Evolutionary conservation across 1,140 invertebrate genomes (phyloP).

Genomic region (Venustaconcha ellipsiformis): DNA sequence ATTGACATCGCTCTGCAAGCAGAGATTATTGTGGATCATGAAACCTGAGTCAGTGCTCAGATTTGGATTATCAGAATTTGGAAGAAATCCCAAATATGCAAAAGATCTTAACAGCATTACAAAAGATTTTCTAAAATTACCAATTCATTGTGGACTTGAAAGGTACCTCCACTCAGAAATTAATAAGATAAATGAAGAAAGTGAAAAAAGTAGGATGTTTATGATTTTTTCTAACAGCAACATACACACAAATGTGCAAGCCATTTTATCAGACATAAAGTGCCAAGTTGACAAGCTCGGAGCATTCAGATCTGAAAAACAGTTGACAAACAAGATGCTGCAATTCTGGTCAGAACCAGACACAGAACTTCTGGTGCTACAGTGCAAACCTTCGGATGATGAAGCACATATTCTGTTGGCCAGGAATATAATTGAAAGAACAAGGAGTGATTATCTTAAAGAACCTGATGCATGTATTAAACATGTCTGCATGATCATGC

Average conservation of each 20-base stretch:
- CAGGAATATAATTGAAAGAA: conserved; percentile 41
- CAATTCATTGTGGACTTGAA: conserved; percentile 39
- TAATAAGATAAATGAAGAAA: background rate
- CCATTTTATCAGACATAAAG: background rate
- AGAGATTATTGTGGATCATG: conserved; percentile 25
- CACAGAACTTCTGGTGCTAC: conserved; percentile 22
- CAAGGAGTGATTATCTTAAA: conserved; percentile 3
- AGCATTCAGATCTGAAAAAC: conserved; percentile 49
- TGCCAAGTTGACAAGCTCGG: conserved; percentile 31
- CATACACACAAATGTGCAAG: conserved; percentile 18
- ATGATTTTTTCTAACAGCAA: conserved; percentile 36
- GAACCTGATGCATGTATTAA: conserved; percentile 4
- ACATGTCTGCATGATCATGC: conserved; percentile 38
- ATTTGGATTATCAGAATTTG: conserved; percentile 1
- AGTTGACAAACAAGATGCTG: conserved; percentile 28
- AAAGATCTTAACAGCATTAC: conserved; percentile 7
- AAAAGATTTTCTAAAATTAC: conserved; percentile 15
- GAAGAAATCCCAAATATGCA: background rate
- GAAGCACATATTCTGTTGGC: conserved; percentile 36
- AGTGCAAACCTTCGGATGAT: conserved; percentile 36
- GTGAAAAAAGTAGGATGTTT: conserved; percentile 1
- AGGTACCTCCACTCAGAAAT: conserved; percentile 2
- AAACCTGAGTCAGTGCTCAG: conserved; percentile 41
- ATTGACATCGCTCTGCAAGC: conserved; percentile 5
- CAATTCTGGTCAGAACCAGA: conserved; percentile 36